A percentile compares a stretch with the other conserved stretches of the same genome.
phyloP scores from a whole-genome alignment of 2,888 invertebrate species.

The Pseudococcus longispinus region DNA sequence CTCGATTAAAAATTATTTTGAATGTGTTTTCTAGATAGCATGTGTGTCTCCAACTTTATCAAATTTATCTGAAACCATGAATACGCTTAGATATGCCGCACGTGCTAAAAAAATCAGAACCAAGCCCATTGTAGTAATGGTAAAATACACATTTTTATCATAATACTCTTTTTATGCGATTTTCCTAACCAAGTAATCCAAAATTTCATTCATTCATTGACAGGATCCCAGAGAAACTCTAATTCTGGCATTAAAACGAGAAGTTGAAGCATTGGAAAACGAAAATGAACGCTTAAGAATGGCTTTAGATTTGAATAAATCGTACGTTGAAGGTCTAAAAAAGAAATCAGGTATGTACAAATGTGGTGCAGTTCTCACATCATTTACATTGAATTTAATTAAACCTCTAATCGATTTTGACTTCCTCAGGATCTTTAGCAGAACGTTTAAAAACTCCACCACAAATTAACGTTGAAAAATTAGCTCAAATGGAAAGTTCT shows the following conservation, averaged over 20 bases:
- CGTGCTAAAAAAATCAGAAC: constrained; percentile 91
- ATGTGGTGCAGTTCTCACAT: neutral
- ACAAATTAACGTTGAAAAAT: constrained; percentile 74
- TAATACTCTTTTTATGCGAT: neutral
- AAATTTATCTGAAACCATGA: constrained; percentile 85
- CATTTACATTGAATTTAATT: neutral
- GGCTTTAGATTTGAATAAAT: constrained; percentile 72
- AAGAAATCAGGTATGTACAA: constrained; percentile 57
- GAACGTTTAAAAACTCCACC: constrained; percentile 66
- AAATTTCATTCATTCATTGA: neutral
- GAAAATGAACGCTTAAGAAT: constrained; percentile 88
- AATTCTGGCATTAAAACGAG: constrained; percentile 85
- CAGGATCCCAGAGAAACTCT: constrained; percentile 92
- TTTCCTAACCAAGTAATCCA: neutral
- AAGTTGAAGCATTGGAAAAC: constrained; percentile 81
- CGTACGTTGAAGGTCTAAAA: constrained; percentile 43
- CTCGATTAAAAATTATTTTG: neutral
- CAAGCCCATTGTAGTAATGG: constrained; percentile 93
- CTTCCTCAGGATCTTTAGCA: constrained; percentile 10
- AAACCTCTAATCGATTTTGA: neutral
- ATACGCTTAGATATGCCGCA: constrained; percentile 90
- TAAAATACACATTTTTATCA: constrained; percentile 63
- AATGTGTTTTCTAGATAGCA: constrained; percentile 75
- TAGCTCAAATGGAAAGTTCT: constrained; percentile 76
- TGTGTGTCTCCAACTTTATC: constrained; percentile 90